phyloP scores from a whole-genome alignment of 1,140 invertebrate species.

The Heliconius himera region DNA sequence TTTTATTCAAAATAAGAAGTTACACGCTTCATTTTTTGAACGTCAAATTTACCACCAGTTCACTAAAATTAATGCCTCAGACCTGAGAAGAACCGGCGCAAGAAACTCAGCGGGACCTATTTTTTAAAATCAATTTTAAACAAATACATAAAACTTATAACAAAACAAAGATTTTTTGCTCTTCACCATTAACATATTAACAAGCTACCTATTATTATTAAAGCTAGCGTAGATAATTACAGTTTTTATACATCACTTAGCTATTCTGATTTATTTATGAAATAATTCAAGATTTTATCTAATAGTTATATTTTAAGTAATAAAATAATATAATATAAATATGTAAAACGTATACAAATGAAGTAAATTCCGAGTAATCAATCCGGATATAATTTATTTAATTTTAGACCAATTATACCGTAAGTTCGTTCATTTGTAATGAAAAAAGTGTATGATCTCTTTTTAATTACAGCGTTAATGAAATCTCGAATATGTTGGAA shows the following conservation, averaged over 20 bases:
- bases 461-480: background rate
- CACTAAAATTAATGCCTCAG: too few species aligned
- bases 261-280: background rate
- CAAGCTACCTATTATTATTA: background rate
- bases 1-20: too few species aligned
- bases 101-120: too few species aligned
- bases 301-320: background rate
- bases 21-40: too few species aligned
- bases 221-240: conserved; percentile 12
- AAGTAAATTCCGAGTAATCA: conserved; percentile 12
- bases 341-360: conserved; percentile 2
- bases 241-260: background rate
- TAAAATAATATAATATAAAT: background rate
- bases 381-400: conserved; percentile 6
- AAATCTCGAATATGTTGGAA: background rate
- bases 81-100: too few species aligned
- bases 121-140: too few species aligned
- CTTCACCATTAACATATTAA: background rate
- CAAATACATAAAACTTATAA: too few species aligned
- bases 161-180: background rate
- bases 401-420: background rate
- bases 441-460: background rate
- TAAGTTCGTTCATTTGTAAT: background rate
- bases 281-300: background rate
- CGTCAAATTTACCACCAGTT: too few species aligned